Base-by-base conservation (phyloP, 2,113 vertebrate genomes). In the Entosphenus tridentatus region DNA sequence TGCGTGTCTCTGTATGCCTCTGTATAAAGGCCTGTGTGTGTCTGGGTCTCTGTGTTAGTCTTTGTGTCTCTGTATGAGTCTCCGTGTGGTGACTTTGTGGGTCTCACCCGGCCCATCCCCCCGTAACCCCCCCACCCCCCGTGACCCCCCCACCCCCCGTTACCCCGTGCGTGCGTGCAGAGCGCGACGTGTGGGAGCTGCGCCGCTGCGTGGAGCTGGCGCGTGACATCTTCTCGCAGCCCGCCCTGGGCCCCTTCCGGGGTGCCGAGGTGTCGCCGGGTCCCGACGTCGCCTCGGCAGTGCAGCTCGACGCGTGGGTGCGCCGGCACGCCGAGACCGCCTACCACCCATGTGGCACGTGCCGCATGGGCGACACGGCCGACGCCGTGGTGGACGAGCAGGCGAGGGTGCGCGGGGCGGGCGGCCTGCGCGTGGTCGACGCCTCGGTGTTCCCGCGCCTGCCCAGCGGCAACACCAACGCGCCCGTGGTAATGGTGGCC, bases 371-470 rank as follows among this genome's bases (percentile, higher is more conserved):
- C 56, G 79, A 77, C 10, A 72, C 78, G 9, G 82, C 82, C 0
- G 87, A 98, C 59, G 84, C 87, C 0, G 92, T 98, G 4, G 89
- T 97, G 4, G 86, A 92, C 75, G 79, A 83, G 0, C 76, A 84
- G 69, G 79, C 86, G 0, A 81, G 81, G 9, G 87, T 98, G 12
- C 77, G 92, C 2, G 92, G 93, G 0, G 70, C 87, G 56, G 84
- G 96, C 73, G 79, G 82, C 67, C 76, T 97, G 69, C 79, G 88
- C 11, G 86, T 98, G 7, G 80, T 97, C 2, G 93, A 98, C 56
- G 88, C 93, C 14, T 97, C 93, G 70, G 84, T 98, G 78, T 96
- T 98, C 89, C 93, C 93, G 72, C 95, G 87, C 11, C 14, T 98
- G 11, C 81, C 90, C 73, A 95, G 87, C 3, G 93, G 93, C 62